A percentile compares a stretch with the other conserved stretches of the same genome.
Conservation (phyloP, 2,113 vertebrate genomes). For the Struthidea cinerea region DNA sequence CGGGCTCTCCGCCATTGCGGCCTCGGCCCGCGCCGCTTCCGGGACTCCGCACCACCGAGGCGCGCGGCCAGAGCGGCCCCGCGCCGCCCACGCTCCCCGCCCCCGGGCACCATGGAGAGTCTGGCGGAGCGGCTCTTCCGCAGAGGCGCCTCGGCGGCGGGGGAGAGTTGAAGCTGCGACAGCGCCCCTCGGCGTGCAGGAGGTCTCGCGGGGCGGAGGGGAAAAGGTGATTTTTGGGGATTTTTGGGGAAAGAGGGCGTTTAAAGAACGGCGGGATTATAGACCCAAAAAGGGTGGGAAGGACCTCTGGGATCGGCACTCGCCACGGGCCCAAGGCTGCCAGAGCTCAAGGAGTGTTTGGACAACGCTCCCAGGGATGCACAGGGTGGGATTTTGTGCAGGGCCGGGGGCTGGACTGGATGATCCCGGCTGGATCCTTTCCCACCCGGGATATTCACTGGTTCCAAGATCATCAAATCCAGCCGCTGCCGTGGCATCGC, state of each 20-base stretch:
- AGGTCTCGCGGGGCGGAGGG: background rate
- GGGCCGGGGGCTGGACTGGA: background rate
- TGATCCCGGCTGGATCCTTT: background rate
- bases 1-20: no score
- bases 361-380: background rate
- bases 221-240: background rate
- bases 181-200: background rate
- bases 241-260: background rate
- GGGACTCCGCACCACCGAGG: background rate
- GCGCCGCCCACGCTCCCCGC: background rate
- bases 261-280: background rate
- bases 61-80: background rate
- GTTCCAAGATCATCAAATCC: background rate
- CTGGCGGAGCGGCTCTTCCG: background rate
- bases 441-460: background rate
- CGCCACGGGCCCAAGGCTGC: background rate
- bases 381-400: background rate
- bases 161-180: background rate
- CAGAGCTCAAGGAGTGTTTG: background rate
- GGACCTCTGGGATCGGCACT: background rate
- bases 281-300: background rate
- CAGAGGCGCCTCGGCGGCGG: no score
- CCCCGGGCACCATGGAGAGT: background rate
- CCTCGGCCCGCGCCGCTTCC: background rate
- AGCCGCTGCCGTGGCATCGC: background rate